phyloP scores from a whole-genome alignment of 2,888 invertebrate genomes.

The Lobophora halterata region DNA sequence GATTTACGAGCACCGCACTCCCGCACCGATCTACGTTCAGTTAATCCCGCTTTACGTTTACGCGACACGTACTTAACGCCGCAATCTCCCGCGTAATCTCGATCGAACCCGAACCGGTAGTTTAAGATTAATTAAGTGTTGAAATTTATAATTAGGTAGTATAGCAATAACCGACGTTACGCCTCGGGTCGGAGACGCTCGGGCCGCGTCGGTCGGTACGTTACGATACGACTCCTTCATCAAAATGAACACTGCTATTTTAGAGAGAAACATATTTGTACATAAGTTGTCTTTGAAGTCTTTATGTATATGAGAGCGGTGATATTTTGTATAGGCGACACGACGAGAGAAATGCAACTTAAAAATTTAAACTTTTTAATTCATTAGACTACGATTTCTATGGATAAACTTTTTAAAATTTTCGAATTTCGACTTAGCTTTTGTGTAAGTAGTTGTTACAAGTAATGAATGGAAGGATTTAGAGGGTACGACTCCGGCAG shows the following conservation, averaged over 20 bases:
- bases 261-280: constrained; percentile 63
- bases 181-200: background rate
- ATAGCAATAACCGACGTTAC: constrained; percentile 54
- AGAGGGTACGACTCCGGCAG: constrained; percentile 45
- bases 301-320: constrained; percentile 70
- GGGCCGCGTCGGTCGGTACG: background rate
- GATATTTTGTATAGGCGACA: constrained; percentile 74
- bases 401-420: constrained; percentile 35
- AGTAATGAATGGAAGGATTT: constrained; percentile 40
- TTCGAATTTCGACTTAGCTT: constrained; percentile 50
- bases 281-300: constrained; percentile 58
- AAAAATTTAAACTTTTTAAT: constrained; percentile 51
- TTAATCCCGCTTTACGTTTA: constrained; percentile 34
- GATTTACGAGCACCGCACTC: constrained; percentile 32
- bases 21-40: constrained; percentile 29
- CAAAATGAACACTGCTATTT: constrained; percentile 56
- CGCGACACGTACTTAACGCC: constrained; percentile 55
- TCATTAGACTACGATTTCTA: constrained; percentile 49
- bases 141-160: constrained; percentile 58
- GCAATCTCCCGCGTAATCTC: constrained; percentile 42
- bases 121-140: constrained; percentile 65
- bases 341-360: constrained; percentile 49
- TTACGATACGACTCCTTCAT: constrained; percentile 29
- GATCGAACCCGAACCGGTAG: constrained; percentile 35
- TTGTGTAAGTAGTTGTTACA: constrained; percentile 59